Conservation (phyloP, 1,140 invertebrate species). For the Cylas formicarius region DNA sequence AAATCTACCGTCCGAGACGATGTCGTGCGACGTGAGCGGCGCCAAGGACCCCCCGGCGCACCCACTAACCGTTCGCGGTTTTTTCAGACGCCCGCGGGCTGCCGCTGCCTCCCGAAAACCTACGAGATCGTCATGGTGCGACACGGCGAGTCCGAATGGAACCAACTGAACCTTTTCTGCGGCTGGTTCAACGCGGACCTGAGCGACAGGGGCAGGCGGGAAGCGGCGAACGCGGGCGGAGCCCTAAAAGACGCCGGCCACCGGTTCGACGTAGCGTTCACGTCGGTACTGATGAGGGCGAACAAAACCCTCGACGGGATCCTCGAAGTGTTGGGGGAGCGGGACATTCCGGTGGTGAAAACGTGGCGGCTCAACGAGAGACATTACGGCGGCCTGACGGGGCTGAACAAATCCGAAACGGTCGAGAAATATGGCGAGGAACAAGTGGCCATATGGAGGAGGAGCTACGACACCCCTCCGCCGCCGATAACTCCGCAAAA, state of each 20-base stretch:
- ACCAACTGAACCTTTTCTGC: conserved; percentile 63
- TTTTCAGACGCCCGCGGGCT: conserved; percentile 8
- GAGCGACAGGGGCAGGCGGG: conserved; percentile 49
- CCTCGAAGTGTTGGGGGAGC: conserved; percentile 51
- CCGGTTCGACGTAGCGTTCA: conserved; percentile 63
- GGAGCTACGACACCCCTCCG: conserved; percentile 59
- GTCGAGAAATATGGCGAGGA: conserved; percentile 62
- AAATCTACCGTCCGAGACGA: too few species aligned
- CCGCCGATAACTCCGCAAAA: conserved; percentile 52
- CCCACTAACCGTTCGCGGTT: too few species aligned
- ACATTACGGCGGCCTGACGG: conserved; percentile 66
- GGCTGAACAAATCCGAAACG: conserved; percentile 62
- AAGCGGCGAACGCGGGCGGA: conserved; percentile 63
- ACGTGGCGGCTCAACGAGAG: conserved; percentile 67
- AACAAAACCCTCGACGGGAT: conserved; percentile 56
- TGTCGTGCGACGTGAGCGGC: too few species aligned
- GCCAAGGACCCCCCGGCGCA: too few species aligned
- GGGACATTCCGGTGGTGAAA: conserved; percentile 49
- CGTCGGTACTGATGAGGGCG: conserved; percentile 59
- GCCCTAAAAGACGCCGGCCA: conserved; percentile 60
- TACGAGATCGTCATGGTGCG: conserved; percentile 47
- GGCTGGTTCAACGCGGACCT: conserved; percentile 62
- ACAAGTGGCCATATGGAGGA: conserved; percentile 58
- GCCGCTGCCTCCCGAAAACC: conserved; percentile 12
- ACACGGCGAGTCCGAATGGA: conserved; percentile 71